Conservation (phyloP, 2,888 invertebrate genomes). For the Cabera pusaria region DNA sequence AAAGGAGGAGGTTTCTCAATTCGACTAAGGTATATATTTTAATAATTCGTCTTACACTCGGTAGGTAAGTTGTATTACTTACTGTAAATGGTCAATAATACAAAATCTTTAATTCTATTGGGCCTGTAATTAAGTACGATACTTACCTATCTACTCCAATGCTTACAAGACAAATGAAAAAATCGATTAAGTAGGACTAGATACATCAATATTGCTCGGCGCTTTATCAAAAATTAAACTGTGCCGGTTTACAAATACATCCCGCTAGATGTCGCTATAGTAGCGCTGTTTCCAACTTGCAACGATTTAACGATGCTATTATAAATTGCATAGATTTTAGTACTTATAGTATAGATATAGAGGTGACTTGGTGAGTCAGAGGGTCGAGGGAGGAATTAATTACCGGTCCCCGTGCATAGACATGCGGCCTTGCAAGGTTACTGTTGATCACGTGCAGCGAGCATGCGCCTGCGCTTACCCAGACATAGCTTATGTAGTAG, state of each 20-base stretch:
- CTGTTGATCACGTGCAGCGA: slow-evolving; percentile 59
- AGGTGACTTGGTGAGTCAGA: slow-evolving; percentile 63
- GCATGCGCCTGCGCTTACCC: slow-evolving; percentile 37
- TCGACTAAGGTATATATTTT: too few species aligned
- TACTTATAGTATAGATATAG: slow-evolving; percentile 23
- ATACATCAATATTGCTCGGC: too few species aligned
- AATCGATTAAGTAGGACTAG: too few species aligned
- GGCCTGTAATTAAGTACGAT: too few species aligned
- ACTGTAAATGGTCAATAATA: too few species aligned
- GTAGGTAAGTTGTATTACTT: too few species aligned
- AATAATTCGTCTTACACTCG: too few species aligned
- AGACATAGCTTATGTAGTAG: slow-evolving; percentile 7
- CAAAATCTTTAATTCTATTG: too few species aligned
- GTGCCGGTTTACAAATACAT: slow-evolving; percentile 26
- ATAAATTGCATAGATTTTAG: slow-evolving; percentile 23
- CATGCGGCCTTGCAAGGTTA: slow-evolving; percentile 81
- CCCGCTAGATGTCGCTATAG: slow-evolving; percentile 33
- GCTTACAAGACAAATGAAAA: too few species aligned
- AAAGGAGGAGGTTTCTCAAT: too few species aligned
- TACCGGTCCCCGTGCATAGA: slow-evolving; percentile 68
- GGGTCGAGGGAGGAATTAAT: slow-evolving; percentile 72
- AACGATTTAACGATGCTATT: slow-evolving; percentile 6
- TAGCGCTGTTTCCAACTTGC: background rate
- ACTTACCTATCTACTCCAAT: too few species aligned
- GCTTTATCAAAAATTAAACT: slow-evolving; percentile 32